Conservation (phyloP, 1,140 invertebrate species). For the Propsilocerus akamusi region DNA sequence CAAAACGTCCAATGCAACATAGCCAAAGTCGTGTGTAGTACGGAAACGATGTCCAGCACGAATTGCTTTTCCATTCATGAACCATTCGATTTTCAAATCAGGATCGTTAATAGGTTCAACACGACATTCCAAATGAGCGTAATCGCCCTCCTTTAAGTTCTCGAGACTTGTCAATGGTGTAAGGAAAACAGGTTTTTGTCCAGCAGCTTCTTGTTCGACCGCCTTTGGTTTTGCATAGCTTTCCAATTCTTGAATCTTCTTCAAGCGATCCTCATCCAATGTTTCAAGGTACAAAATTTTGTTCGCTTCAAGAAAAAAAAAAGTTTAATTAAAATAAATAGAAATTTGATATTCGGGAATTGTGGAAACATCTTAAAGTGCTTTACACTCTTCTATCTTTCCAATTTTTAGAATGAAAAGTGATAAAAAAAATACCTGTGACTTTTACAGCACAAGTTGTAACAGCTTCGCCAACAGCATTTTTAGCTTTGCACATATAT, state of each 20-base stretch:
- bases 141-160: conserved; percentile 75
- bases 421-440: conserved; percentile 49
- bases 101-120: conserved; percentile 92
- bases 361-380: too few relatives aligned
- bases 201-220: conserved; percentile 53
- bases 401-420: background rate
- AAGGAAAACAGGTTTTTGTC: conserved; percentile 70
- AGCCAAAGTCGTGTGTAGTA: conserved; percentile 89
- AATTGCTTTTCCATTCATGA: conserved; percentile 63
- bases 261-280: conserved; percentile 67
- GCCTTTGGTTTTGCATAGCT: conserved; percentile 53
- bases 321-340: conserved; percentile 12
- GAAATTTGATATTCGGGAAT: conserved; percentile 6
- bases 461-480: conserved; percentile 78
- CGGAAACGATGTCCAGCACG: conserved; percentile 71
- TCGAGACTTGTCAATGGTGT: conserved; percentile 71
- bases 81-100: conserved; percentile 91
- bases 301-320: conserved; percentile 40
- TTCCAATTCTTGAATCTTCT: conserved; percentile 79
- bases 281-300: conserved; percentile 70
- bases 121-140: conserved; percentile 86
- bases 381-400: conserved; percentile 6
- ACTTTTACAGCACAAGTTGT: conserved; percentile 75
- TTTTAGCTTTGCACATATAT: conserved; percentile 88
- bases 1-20: conserved; percentile 84